Conservation (phyloP, 1,140 invertebrate species). For the Harpegnathos saltator region DNA sequence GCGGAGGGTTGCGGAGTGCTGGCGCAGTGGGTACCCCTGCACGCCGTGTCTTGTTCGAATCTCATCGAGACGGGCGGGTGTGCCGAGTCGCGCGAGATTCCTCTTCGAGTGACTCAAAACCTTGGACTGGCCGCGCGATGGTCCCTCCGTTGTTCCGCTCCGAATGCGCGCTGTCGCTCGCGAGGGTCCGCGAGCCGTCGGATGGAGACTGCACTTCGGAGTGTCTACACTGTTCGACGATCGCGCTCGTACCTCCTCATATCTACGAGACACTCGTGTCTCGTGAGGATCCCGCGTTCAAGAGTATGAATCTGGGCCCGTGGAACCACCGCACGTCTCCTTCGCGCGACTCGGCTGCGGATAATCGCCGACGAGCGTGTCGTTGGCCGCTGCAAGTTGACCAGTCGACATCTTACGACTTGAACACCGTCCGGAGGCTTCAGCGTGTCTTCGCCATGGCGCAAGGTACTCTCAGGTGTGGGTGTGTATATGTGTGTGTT, state of each 20-base stretch:
- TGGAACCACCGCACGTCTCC: conserved; percentile 28
- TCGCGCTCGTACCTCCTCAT: conserved; percentile 35
- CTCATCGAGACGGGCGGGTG: conserved; percentile 85
- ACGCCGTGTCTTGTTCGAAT: conserved; percentile 86
- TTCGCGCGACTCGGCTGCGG: conserved; percentile 23
- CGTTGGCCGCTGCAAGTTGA: conserved; percentile 11
- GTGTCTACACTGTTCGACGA: not conserved
- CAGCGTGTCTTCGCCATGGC: not conserved
- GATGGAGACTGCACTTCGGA: conserved; percentile 9
- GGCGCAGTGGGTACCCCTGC: conserved; percentile 86
- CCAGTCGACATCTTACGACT: conserved; percentile 62
- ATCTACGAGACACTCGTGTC: not conserved
- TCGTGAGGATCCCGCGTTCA: conserved; percentile 19
- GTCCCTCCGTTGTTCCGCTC: not conserved
- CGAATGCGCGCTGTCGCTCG: conserved; percentile 1
- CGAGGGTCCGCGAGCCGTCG: conserved; percentile 22
- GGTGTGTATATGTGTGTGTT: no score
- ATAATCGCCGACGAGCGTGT: conserved; percentile 40
- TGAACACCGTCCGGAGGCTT: conserved; percentile 13
- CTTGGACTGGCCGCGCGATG: conserved; percentile 21
- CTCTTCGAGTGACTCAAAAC: conserved; percentile 82
- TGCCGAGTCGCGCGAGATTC: conserved; percentile 83
- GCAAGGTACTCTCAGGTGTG: not conserved
- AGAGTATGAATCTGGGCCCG: conserved; percentile 15
- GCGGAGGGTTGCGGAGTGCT: conserved; percentile 85